Evolutionary conservation across 2,113 vertebrate species (phyloP), one percentile per base, ranked within the genome.

Genomic region (Ammodytes marinus): DNA sequence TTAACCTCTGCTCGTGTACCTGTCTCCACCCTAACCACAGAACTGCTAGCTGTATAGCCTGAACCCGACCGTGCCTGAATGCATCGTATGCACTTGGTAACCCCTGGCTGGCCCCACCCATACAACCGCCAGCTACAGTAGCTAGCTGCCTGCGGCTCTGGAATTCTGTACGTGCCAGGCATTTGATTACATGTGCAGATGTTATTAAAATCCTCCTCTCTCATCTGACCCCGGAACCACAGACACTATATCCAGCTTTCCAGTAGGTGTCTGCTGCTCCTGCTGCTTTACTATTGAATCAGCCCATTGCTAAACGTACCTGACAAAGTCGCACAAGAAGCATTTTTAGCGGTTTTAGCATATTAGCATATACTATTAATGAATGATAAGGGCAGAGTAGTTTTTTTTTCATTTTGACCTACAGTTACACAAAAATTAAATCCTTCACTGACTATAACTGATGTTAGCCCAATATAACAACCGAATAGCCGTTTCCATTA

Each of bases 181-280:
- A 74, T 94, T 91, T 84, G 84, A 93, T 93, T 94, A 90, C 91
- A 90, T 83, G 87, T 86, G 79, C 93, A 94, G 91, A 94, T 94
- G 91, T 91, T 88, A 86, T 85, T 88, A 82, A 86, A 88, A 75
- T 85, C 78, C 90, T 86, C 86, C 70, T 81, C 70, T 81, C 79
- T 84, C 80, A 73, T 85, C 73, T 84, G 68, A 82, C 70, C 74
- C 72, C 45, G 40, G 69, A 47, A 83, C 77, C 73, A 55, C 75
- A 77, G 68, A 76, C 79, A 80, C 74, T 70, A 73, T 67, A 69
- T 82, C 54, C 13, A 74, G 77, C 67, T 61, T 65, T 59, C 46
- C 77, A 86, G 52, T 60, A 64, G 49, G 47, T 63, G 82, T 52
- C 57, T 68, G 68, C 70, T 53, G 76, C 63, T 47, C 50, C 47